Evolutionary conservation across 1,140 invertebrate genomes (phyloP).

Genomic region (Anastrepha ludens): DNA sequence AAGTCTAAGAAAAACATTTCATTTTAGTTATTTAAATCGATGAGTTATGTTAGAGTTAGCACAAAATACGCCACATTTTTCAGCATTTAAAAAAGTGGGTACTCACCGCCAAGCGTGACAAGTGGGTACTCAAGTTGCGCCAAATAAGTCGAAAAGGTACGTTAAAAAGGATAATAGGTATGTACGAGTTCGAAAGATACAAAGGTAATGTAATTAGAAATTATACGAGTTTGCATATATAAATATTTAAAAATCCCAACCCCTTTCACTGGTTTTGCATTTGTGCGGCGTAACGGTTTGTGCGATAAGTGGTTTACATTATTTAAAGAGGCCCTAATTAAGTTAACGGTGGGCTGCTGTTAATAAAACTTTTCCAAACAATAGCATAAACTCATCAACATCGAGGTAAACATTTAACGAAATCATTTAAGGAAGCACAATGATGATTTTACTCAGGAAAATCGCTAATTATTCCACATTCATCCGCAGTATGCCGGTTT

Average conservation of each 20-base stretch:
- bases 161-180: too few relatives aligned
- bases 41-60: neutral
- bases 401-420: conserved; percentile 41
- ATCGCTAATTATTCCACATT: conserved; percentile 32
- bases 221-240: neutral
- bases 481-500: neutral
- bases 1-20: neutral
- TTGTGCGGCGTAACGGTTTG: neutral
- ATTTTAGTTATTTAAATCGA: neutral
- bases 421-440: conserved; percentile 23
- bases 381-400: conserved; percentile 16
- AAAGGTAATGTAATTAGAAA: neutral
- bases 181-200: too few relatives aligned
- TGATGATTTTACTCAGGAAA: conserved; percentile 4
- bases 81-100: too few relatives aligned
- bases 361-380: conserved; percentile 41
- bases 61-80: too few relatives aligned
- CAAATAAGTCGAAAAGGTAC: too few relatives aligned
- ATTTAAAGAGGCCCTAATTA: conserved; percentile 41
- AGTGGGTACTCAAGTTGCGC: too few relatives aligned
- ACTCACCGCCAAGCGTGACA: too few relatives aligned
- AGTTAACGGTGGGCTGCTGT: neutral
- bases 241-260: conserved; percentile 17
- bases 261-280: neutral
- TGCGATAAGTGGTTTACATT: neutral